A percentile compares a stretch with the other conserved stretches of the same genome.
phyloP scores from a whole-genome alignment of 2,113 vertebrate genomes.

The Crotalus helleri region DNA sequence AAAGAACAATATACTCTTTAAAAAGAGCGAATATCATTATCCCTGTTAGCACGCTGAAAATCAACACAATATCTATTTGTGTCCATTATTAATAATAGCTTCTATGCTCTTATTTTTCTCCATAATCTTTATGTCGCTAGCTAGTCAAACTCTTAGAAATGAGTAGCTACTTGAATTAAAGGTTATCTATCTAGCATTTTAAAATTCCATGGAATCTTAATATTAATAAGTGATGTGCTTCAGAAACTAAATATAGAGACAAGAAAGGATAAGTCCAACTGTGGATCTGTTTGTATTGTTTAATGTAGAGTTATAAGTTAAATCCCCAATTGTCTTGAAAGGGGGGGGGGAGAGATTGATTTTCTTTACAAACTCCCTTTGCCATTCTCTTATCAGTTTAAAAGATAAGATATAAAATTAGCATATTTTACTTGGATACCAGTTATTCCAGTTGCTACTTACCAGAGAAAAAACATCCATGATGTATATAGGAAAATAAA shows the following conservation, averaged over 20 bases:
- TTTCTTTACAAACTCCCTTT: not conserved
- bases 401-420: conserved; percentile 57
- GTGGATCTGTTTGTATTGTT: conserved; percentile 47
- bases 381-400: conserved; percentile 50
- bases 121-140: conserved; percentile 34
- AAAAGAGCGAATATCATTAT: not conserved
- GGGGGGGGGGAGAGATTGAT: not conserved
- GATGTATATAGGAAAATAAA: conserved; percentile 33
- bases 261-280: conserved; percentile 48
- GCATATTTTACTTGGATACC: conserved; percentile 30
- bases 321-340: conserved; percentile 24
- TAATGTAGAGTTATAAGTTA: conserved; percentile 29
- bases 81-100: not conserved
- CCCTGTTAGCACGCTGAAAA: not conserved
- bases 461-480: conserved; percentile 22
- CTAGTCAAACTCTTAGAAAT: conserved; percentile 30
- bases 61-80: not conserved
- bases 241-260: conserved; percentile 53
- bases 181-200: conserved; percentile 38
- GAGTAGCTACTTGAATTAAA: conserved; percentile 30
- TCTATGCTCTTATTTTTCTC: conserved; percentile 14
- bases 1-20: not conserved
- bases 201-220: conserved; percentile 60
- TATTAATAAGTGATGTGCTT: conserved; percentile 33
- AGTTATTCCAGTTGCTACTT: conserved; percentile 32